Evolutionary conservation across 2,888 invertebrate genomes (phyloP), one percentile per base, ranked within the genome.

Genomic region (Alviniconcha strummeri): DNA sequence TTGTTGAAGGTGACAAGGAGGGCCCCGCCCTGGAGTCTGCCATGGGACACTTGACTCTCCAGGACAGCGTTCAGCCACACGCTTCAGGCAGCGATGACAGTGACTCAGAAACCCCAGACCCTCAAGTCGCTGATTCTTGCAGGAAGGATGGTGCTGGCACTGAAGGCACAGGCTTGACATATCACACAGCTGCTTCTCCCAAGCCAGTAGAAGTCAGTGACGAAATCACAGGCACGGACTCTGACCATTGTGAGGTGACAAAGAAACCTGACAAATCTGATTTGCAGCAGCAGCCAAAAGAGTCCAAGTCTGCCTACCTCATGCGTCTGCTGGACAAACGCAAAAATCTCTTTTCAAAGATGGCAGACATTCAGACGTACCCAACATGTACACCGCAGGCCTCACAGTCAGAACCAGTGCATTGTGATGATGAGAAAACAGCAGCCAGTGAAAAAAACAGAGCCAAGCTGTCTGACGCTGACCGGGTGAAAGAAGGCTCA

Each of bases 241-340:
- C 36, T 36, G 36, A 17, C 57, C 54, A 55, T 36, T 52, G 9
- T 13, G 17, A n/a, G n/a, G 15, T 19, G 56, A 54, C 74, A 36
- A 15, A 74, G n/a, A 72, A 81, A 64, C 52, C 36, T 2, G 17
- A 64, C 6, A 11, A 57, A 19, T 74, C 5, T 60, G 11, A 54
- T 69, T 15, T 84, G 52, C 19, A 54, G 78, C 81, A 72, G n/a
- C 15, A 78, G 52, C 80, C 81, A 55, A 64, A 19, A 57, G 84
- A 84, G 80, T 78, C 77, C 7, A 81, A 83, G 71, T n/a, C 71
- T 76, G 56, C 69, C 4, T 88, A 89, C 84, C 82, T 91, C 60
- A 88, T 90, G 89, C 86, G 85, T 60, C 80, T 91, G 17, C 84
- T 91, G 77, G 88, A 89, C 76, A 90, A 86, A 82, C 87, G 89